A percentile compares a stretch with the other conserved stretches of the same genome.
Evolutionary conservation across 2,888 invertebrate species (phyloP).

Genomic region (Philereme vetulata): DNA sequence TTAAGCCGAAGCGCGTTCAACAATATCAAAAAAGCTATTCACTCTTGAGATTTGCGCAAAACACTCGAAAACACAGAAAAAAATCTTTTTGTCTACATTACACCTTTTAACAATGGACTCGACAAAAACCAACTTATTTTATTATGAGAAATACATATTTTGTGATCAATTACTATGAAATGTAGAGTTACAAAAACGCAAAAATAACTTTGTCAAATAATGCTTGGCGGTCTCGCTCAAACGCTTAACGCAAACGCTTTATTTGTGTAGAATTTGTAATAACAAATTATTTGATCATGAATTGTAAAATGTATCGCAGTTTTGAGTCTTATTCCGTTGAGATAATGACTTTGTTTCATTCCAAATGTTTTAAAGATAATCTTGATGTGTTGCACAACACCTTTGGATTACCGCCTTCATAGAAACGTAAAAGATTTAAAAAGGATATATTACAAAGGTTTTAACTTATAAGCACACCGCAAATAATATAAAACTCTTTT

Average conservation of each 20-base stretch:
- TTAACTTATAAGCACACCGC: slow-evolving; percentile 30
- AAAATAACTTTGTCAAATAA: slow-evolving; percentile 7
- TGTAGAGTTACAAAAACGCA: slow-evolving; percentile 3
- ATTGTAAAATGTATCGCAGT: neutral
- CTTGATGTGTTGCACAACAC: slow-evolving; percentile 27
- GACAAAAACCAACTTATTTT: slow-evolving; percentile 4
- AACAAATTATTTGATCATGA: neutral
- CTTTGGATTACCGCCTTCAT: slow-evolving; percentile 20
- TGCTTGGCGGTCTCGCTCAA: slow-evolving; percentile 23
- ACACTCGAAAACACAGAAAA: slow-evolving; percentile 46
- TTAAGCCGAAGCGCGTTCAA: slow-evolving; percentile 32
- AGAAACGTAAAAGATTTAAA: slow-evolving; percentile 34
- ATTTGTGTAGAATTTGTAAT: slow-evolving; percentile 5
- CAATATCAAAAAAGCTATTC: slow-evolving; percentile 42
- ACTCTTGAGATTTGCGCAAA: slow-evolving; percentile 55
- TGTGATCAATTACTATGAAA: slow-evolving; percentile 5
- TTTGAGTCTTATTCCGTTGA: neutral
- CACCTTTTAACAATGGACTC: slow-evolving; percentile 22
- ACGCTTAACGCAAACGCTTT: slow-evolving; percentile 22
- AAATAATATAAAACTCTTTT: slow-evolving; percentile 8
- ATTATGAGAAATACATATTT: slow-evolving; percentile 1
- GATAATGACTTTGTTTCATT: neutral
- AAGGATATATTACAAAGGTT: slow-evolving; percentile 46
- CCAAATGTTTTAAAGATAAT: neutral
- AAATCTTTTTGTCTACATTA: slow-evolving; percentile 22